Base-by-base conservation (phyloP, 1,140 invertebrate species). In the Heterodera carotae region DNA sequence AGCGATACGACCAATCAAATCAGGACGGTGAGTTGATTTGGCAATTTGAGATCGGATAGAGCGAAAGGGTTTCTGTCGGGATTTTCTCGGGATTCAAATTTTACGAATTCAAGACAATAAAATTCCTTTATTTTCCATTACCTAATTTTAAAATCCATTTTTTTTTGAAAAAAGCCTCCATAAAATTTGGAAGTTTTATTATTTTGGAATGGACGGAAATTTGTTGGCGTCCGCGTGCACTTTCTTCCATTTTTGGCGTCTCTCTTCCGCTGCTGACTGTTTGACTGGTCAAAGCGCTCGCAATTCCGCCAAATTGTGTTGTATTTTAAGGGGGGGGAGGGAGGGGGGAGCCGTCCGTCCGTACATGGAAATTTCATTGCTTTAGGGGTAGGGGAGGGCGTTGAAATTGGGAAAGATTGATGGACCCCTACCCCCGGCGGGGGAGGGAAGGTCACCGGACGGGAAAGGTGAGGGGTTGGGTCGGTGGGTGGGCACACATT, bases 281-380 rank as follows among this genome's bases (percentile, higher is more conserved):
- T 12, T 43, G 39, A 43, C 7, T 56, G 48, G 48, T 56, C 48
- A 22, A 56, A 56, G 48, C 12, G 48, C 48, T 5, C 48, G 5
- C 48, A 56, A 22, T 56, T 56, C 48, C 48, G 48, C 48, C 48
- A 56, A 56, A 56, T 56, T 56, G 48, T 56, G 48, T 56, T 56
- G 48, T 53, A 18, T 53, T n/a, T n/a, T n/a, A n/a, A n/a, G 48
- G 48, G 3, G 12, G 48, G 48, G 18, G 10, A 18, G 48, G 48
- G 48, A 18, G 48, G 18, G 48, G 48, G 5, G 1, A 53, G 48
- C 5, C 12, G 18, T 15, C 6, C 39, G 39, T 6, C 39, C 6
- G 48, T 53, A 53, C 48, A 53, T 53, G 48, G 48, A 18, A 53
- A 53, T 53, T 53, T 15, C 6, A 43, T 43, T 43, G 39, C 6